Percentiles rank a stretch among this genome's conserved stretches.
These are phyloP conservation scores for Meteorus colon DNA, from an alignment of 2,888 invertebrate species.

Conservation along the genomic window DNA sequence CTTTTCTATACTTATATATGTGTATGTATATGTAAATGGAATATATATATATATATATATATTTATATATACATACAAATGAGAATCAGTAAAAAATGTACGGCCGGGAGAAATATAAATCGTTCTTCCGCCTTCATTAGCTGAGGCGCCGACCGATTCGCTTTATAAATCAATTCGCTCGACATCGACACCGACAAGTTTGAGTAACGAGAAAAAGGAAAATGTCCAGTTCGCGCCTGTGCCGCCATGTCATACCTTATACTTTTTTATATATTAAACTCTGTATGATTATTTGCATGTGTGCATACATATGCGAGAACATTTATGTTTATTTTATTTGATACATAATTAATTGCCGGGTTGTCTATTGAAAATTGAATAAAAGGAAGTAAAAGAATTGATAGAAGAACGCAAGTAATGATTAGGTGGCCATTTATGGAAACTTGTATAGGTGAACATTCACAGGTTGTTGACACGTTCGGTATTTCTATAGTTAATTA, in stretches of 20 bases:
- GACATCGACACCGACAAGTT: conserved; percentile 42
- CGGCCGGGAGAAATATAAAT: conserved; percentile 46
- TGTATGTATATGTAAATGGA: too few species aligned
- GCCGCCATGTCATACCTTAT: conserved; percentile 10
- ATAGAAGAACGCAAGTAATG: conserved; percentile 24
- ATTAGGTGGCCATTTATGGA: conserved; percentile 59
- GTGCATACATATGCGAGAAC: background rate
- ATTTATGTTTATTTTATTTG: background rate
- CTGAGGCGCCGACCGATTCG: conserved; percentile 44
- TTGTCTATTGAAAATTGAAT: conserved; percentile 8
- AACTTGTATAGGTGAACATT: conserved; percentile 54
- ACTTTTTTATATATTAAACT: conserved; percentile 5
- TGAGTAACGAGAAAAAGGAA: conserved; percentile 31
- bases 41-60: too few species aligned
- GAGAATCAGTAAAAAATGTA: too few species aligned
- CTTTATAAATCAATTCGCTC: conserved; percentile 37
- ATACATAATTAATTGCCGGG: conserved; percentile 31
- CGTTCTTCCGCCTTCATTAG: conserved; percentile 52
- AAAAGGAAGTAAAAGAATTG: conserved; percentile 5
- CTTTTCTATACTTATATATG: too few species aligned
- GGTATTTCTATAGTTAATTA: conserved; percentile 53
- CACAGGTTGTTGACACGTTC: conserved; percentile 51
- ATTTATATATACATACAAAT: too few species aligned
- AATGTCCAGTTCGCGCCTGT: conserved; percentile 32
- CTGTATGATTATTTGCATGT: conserved; percentile 13